These are phyloP conservation scores for Linurgus olivaceus DNA, from an alignment of 2,797 vertebrate genomes.

Conservation along the genomic window DNA sequence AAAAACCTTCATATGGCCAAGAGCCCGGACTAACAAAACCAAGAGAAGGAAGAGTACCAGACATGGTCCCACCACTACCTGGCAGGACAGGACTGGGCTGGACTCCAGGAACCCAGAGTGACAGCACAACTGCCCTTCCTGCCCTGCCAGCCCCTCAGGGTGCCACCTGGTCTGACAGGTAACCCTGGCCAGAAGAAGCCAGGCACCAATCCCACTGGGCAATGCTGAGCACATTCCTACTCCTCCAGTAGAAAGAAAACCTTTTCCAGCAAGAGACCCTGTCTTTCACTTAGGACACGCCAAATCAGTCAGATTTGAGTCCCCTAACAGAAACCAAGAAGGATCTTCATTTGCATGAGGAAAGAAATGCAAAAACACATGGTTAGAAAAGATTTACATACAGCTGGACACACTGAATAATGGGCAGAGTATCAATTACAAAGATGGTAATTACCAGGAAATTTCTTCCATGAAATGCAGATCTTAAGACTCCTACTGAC, in stretches of 20 bases:
- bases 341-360: slow-evolving; percentile 17
- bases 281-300: background rate
- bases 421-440: background rate
- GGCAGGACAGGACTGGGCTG: background rate
- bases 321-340: background rate
- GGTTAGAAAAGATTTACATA: slow-evolving; percentile 43
- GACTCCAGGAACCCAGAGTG: background rate
- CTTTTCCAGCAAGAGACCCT: background rate
- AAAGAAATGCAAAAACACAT: slow-evolving; percentile 25
- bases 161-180: background rate
- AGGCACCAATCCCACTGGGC: fast-evolving
- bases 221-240: background rate
- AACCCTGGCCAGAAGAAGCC: background rate
- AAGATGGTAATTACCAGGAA: background rate
- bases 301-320: background rate
- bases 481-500: background rate
- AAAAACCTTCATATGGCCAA: background rate
- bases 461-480: background rate
- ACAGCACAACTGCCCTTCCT: background rate
- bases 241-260: background rate
- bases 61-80: fast-evolving
- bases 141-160: background rate
- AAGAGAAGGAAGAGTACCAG: background rate
- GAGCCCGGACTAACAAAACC: background rate
- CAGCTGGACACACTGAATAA: slow-evolving; percentile 7